Evolutionary conservation across 2,888 invertebrate genomes (phyloP), one percentile per base, ranked within the genome.

Genomic region (Caenorhabditis sulstoni): DNA sequence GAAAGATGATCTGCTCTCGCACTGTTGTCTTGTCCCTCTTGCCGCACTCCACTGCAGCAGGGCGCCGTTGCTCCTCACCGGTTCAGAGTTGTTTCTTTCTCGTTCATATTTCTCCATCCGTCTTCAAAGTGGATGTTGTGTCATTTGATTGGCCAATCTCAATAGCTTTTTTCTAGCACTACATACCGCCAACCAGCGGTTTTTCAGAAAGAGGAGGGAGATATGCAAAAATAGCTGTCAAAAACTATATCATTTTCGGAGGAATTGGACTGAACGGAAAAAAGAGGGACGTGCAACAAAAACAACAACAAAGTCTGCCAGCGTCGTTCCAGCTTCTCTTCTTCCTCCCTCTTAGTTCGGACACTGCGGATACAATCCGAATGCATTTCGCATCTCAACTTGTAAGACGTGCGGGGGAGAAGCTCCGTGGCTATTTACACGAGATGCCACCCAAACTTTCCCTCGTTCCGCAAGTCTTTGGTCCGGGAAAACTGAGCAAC

Each of bases 281-380:
- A 20, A 8, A 18, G n/a, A 11, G 55, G 22, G 44, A 55, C 37
- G 61, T 45, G 45, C 59, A 59, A 70, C 70, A 44, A 70, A 61
- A 70, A 70, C 70, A 70, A 70, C 70, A 70, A 70, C 70, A 70
- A 55, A 55, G 52, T 61, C 47, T 61, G 41, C 41, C 7, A n/a
- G 4, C 29, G 3, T 7, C 29, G 29, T 29, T 29, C 29, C 29
- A 29, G 64, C 52, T 59, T 23, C n/a, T 8, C 29, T 53, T 18
- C 37, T 44, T 39, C 41, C 50, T 39, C 23, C 35, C 16, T 41
- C 8, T 14, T 47, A 47, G 1, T 39, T 18, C 35, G 53, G 50
- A 50, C 41, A 50, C 58, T 58, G 23, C 41, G 50, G 67, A 67
- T 58, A 53, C 52, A 52, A 94, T 85, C 41, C 57, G 41, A 55